Percentiles rank a stretch among this genome's conserved stretches.
These are phyloP conservation scores for Staurois parvus DNA, from an alignment of 2,797 vertebrate genomes.

Conservation along the genomic window DNA sequence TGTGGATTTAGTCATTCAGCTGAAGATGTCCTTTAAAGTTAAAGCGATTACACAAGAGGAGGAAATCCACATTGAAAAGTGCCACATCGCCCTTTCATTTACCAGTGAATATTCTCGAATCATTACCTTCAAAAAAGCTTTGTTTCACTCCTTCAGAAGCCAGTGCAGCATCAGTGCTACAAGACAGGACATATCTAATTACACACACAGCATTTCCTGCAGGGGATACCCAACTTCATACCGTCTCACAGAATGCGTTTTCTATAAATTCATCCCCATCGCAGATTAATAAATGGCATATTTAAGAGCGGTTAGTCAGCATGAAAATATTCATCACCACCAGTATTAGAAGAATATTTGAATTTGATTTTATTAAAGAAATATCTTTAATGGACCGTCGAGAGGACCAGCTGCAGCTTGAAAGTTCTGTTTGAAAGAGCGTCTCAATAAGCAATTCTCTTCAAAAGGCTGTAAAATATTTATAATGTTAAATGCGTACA, in stretches of 20 bases:
- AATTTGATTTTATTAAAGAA: slow-evolving; percentile 27
- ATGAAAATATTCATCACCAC: slow-evolving; percentile 23
- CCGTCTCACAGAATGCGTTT: background rate
- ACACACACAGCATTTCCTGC: slow-evolving; percentile 11
- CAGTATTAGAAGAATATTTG: slow-evolving; percentile 16
- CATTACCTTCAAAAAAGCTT: background rate
- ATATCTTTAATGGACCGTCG: slow-evolving; percentile 11
- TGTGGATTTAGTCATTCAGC: no score
- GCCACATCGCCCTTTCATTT: background rate
- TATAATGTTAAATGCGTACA: slow-evolving; percentile 21
- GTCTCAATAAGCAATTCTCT: slow-evolving; percentile 31
- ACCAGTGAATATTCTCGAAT: background rate
- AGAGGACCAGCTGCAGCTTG: background rate
- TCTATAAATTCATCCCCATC: slow-evolving; percentile 6
- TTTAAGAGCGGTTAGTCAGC: slow-evolving; percentile 7
- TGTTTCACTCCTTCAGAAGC: background rate
- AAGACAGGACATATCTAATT: background rate
- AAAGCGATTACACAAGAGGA: no score
- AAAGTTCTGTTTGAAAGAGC: slow-evolving; percentile 15
- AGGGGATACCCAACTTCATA: background rate
- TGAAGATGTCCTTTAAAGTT: no score
- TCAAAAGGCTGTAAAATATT: slow-evolving; percentile 49
- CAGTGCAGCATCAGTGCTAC: background rate
- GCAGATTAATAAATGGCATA: background rate
- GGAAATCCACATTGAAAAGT: no score